A percentile compares a stretch with the other conserved stretches of the same genome.
Conservation (phyloP, 1,140 invertebrate genomes). For the Popillia japonica region DNA sequence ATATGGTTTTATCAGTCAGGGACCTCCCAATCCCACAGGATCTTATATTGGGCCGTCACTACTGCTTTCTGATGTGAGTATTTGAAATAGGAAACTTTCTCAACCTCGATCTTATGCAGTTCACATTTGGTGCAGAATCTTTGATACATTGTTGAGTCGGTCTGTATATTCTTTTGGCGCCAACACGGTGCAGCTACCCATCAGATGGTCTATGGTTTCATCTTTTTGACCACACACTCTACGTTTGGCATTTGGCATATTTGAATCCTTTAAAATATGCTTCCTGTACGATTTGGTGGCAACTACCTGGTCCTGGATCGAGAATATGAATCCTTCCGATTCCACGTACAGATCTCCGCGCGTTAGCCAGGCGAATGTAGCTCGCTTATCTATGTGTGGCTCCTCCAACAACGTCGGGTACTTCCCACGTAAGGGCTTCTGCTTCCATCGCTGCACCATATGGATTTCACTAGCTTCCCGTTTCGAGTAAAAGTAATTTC, state of each 20-base stretch:
- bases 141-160: not conserved
- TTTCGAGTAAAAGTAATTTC: not conserved
- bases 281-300: slow-evolving; percentile 52
- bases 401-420: not conserved
- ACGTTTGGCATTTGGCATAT: slow-evolving; percentile 8
- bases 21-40: too few species aligned
- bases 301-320: too few species aligned
- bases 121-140: slow-evolving; percentile 12
- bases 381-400: not conserved
- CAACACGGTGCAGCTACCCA: too few species aligned
- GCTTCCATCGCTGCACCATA: slow-evolving; percentile 1
- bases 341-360: slow-evolving; percentile 46
- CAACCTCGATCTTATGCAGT: too few species aligned
- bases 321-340: slow-evolving; percentile 50
- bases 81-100: too few species aligned
- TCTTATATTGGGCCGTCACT: too few species aligned
- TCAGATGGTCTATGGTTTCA: too few species aligned
- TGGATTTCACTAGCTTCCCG: not conserved
- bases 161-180: slow-evolving; percentile 27
- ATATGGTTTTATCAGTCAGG: too few species aligned
- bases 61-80: too few species aligned
- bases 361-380: too few species aligned
- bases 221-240: slow-evolving; percentile 28
- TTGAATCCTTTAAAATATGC: slow-evolving; percentile 48
- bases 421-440: too few species aligned